Percentiles rank a stretch among this genome's conserved stretches.
Conservation (phyloP, 35 echinoderm and acorn worm genomes). For the Eucidaris tribuloides region DNA sequence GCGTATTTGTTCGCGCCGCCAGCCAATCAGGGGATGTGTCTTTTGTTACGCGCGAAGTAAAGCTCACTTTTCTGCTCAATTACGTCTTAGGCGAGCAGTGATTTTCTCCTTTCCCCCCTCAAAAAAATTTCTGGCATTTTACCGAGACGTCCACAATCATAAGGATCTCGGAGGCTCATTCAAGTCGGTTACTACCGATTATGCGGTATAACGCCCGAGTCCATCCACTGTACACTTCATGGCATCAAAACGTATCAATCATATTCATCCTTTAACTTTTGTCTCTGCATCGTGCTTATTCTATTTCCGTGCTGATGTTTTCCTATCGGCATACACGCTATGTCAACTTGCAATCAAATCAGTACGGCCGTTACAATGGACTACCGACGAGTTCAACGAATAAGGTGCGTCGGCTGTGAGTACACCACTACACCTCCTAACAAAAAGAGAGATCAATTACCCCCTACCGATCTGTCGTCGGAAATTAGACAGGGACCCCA, state of each 20-base stretch:
- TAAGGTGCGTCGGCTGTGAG: conserved; percentile 17
- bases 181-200: background rate
- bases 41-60: background rate
- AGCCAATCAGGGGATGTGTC: background rate
- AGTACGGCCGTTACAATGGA: background rate
- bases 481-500: background rate
- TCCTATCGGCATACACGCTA: conserved; percentile 27
- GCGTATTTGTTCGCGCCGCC: background rate
- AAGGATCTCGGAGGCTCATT: background rate
- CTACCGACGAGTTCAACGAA: conserved; percentile 13
- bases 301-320: conserved; percentile 16
- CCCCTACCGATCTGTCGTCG: background rate
- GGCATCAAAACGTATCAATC: conserved; percentile 6
- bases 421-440: conserved; percentile 10
- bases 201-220: conserved; percentile 2
- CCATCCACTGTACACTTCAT: background rate
- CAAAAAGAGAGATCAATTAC: conserved; percentile 8
- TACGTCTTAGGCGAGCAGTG: background rate
- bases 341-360: conserved; percentile 29
- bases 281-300: background rate
- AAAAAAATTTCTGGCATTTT: background rate
- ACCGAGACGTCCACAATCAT: background rate
- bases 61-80: conserved; percentile 23
- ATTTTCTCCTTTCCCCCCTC: background rate
- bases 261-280: conserved; percentile 20